Evolutionary conservation across 2,797 vertebrate species (phyloP).

Genomic region (Acanthis flammea): DNA sequence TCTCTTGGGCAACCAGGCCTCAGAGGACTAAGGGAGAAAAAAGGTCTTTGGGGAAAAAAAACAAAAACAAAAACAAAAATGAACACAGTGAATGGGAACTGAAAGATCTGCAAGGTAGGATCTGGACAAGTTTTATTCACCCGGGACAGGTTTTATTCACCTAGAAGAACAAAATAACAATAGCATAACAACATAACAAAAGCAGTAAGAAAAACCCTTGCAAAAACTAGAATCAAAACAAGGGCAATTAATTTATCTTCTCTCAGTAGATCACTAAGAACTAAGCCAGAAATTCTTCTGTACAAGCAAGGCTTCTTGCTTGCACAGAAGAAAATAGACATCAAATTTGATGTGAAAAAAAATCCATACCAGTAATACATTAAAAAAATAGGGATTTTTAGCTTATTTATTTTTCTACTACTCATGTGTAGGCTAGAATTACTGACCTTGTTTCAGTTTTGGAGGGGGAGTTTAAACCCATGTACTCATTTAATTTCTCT

Average conservation of each 20-base stretch:
- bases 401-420: not conserved
- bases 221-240: not conserved
- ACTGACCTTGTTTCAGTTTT: not conserved
- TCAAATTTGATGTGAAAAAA: not conserved
- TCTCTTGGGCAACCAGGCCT: not conserved
- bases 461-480: not conserved
- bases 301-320: not conserved
- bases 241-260: not conserved
- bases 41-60: not conserved
- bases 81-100: not conserved
- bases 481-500: not conserved
- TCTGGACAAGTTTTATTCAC: not conserved
- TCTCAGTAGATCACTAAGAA: not conserved
- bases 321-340: not conserved
- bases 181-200: too few species aligned
- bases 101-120: not conserved
- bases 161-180: too few species aligned
- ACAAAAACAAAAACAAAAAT: not conserved
- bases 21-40: not conserved
- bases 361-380: not conserved
- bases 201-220: not conserved
- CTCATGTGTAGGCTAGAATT: not conserved
- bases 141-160: not conserved
- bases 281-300: not conserved
- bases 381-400: not conserved